Base-by-base conservation (phyloP, 2,888 invertebrate genomes). In the Pilophorus perplexus region DNA sequence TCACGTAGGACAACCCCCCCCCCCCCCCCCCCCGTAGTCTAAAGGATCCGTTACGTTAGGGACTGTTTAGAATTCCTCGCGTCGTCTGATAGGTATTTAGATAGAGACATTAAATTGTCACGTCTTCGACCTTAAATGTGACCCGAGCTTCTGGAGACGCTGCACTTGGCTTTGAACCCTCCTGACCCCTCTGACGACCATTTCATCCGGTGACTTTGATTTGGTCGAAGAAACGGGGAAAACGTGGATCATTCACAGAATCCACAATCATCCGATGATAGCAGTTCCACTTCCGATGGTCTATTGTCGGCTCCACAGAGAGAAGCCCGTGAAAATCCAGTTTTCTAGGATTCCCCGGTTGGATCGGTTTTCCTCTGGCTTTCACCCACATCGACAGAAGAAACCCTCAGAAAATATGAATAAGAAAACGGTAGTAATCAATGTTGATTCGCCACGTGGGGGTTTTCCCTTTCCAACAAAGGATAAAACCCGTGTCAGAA, bases 21-120 rank as follows among this genome's bases (percentile, higher is more conserved):
- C 18, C 33, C 28, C 14, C 8, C 33, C 28, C 27, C 18, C 16
- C 18, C 18, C 14, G 25, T 25, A 3, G 14, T 27, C 14, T 14
- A 12, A 16, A 28, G 8, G 27, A 18, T 28, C 55, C 55, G 55
- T 55, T 55, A 55, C 33, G n/a, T 52, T 52, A 8, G 55, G 20
- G 38, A 55, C 55, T 55, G 55, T 55, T 55, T 55, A 55, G 55
- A 38, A 55, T 55, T 55, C 55, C 38, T 10, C 37, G 55, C 55
- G 22, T 55, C 55, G 33, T 38, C 55, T 27, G 55, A 55, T 55
- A 38, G 55, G 55, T 55, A 55, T 55, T 55, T 55, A 37, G 55
- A 55, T 55, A 55, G 38, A 55, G 55, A 55, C 55, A 55, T 55
- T 55, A 55, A 55, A 55, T 55, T 55, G 55, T 38, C 55, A 55